Base-by-base conservation (phyloP, 1,140 invertebrate genomes). In the Drosophila sturtevanti region DNA sequence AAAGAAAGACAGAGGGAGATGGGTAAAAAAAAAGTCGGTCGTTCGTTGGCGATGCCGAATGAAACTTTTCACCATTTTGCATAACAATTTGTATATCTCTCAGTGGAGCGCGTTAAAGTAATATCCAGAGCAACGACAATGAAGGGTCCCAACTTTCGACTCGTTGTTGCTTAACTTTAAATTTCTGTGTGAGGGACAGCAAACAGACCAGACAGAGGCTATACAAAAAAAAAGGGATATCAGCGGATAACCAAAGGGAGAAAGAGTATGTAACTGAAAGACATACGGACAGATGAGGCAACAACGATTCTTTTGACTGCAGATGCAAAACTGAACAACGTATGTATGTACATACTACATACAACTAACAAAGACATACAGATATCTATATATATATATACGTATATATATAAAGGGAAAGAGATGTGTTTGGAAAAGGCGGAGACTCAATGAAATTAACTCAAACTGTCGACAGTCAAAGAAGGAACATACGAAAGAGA, bases 1-100 rank as follows among this genome's bases (percentile, higher is more conserved):
- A 31, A 4, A 31, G 27, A n/a, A n/a, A 6, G 27, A 31, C 27
- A 31, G 27, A 24, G n/a, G 16, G n/a, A 60, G 41, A 63, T 44
- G 18, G 38, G 24, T 7, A 51, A 44, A 44, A 55, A 63, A 70
- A n/a, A 61, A 81, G 59, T 71, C 66, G 75, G 60, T 55, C 73
- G 68, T 54, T 77, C 71, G 81, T 58, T 59, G 76, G 58, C 64
- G 78, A 68, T 72, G 78, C 64, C 75, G 80, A 87, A 87, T 82
- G 84, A 89, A 89, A 89, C 84, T 89, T 89, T 89, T 89, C 85
- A 89, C 84, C 79, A 89, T 89, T 89, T 89, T 89, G 84, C 84
- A 89, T 89, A 89, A 89, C 84, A 89, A 89, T 89, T 89, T 89
- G 84, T 89, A 89, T 89, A 73, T 89, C 81, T 87, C 82, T 89